These are phyloP conservation scores for Ascaphus truei DNA, from an alignment of 2,113 vertebrate genomes.

Conservation along the genomic window DNA sequence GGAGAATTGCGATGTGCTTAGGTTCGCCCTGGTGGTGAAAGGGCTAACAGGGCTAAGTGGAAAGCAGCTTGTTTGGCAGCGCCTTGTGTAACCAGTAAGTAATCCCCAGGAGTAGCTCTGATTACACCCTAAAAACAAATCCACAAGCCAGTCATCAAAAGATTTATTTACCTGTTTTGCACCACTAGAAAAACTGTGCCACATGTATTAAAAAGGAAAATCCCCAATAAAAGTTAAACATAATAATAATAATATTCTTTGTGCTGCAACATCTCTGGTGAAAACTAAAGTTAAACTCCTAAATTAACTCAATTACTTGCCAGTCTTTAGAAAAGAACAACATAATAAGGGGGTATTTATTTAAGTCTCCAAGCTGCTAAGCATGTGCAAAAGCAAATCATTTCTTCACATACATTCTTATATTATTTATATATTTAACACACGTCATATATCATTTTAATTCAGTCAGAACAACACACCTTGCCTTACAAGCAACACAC, in stretches of 20 bases:
- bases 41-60: background rate
- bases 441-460: too few species aligned
- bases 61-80: background rate
- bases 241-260: too few species aligned
- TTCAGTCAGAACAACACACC: too few species aligned
- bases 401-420: too few species aligned
- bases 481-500: too few species aligned
- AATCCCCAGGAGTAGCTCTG: background rate
- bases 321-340: background rate
- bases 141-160: background rate
- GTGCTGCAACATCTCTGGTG: too few species aligned
- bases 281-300: background rate
- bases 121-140: slow-evolving; percentile 6
- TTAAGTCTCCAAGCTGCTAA: background rate
- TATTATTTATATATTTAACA: too few species aligned
- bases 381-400: background rate
- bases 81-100: background rate
- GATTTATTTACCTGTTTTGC: too few species aligned
- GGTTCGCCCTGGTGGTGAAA: background rate
- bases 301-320: background rate
- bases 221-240: background rate
- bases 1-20: background rate
- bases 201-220: too few species aligned
- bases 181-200: too few species aligned
- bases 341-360: background rate